A percentile compares a stretch with the other conserved stretches of the same genome.
Evolutionary conservation across 2,797 vertebrate species (phyloP).

Genomic region (Coendou prehensilis): DNA sequence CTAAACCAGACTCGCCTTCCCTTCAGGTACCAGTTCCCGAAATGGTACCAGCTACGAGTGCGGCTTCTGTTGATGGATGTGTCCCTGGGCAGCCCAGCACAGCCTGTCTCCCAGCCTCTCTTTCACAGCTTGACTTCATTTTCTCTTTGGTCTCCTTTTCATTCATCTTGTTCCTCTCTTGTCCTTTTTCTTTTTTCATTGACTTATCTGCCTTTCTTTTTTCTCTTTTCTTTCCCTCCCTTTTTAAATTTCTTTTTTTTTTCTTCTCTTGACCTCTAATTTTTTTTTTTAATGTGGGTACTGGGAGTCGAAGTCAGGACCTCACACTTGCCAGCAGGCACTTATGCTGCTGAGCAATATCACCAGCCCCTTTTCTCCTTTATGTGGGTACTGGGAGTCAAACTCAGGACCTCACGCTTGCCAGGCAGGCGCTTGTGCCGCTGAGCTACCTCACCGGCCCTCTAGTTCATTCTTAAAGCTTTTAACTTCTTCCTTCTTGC

Average conservation of each 20-base stretch:
- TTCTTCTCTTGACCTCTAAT: not conserved
- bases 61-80: constrained; percentile 58
- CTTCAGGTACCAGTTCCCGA: constrained; percentile 76
- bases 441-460: too few relatives aligned
- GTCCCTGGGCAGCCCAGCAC: constrained; percentile 67
- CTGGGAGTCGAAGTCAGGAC: too few relatives aligned
- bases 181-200: constrained; percentile 10
- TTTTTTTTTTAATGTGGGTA: too few relatives aligned
- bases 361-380: too few relatives aligned
- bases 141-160: constrained; percentile 39
- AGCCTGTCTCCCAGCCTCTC: constrained; percentile 46
- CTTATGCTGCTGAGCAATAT: too few relatives aligned
- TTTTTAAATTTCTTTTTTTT: not conserved
- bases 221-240: not conserved
- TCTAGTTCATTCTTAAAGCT: not conserved
- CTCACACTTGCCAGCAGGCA: too few relatives aligned
- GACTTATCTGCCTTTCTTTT: not conserved
- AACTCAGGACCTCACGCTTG: too few relatives aligned
- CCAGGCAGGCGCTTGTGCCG: too few relatives aligned
- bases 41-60: constrained; percentile 75
- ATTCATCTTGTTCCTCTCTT: not conserved
- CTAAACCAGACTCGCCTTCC: constrained; percentile 77
- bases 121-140: constrained; percentile 41
- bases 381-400: too few relatives aligned
- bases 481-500: constrained; percentile 55